Conservation (phyloP, 2,888 invertebrate species). For the Theodoxus fluviatilis region DNA sequence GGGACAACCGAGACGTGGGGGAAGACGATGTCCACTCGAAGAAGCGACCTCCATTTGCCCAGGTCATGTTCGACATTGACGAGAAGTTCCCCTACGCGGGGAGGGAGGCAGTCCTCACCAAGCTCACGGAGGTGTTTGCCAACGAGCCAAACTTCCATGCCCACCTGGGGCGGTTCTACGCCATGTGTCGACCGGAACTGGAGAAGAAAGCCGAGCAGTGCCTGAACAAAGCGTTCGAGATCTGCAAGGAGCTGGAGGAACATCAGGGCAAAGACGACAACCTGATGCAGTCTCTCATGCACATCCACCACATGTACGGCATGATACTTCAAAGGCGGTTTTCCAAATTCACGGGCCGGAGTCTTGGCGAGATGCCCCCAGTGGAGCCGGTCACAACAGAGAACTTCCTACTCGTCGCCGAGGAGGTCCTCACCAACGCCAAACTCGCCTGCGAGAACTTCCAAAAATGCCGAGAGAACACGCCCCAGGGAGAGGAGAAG, state of each 20-base stretch:
- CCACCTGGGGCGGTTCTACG: slow-evolving; percentile 40
- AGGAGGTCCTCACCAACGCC: slow-evolving; percentile 31
- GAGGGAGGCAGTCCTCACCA: slow-evolving; percentile 34
- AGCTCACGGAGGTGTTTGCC: slow-evolving; percentile 37
- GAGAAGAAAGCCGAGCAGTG: slow-evolving; percentile 36
- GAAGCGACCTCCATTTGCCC: slow-evolving; percentile 33
- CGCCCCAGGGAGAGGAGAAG: slow-evolving; percentile 31
- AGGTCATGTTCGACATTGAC: slow-evolving; percentile 37
- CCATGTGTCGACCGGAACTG: slow-evolving; percentile 37
- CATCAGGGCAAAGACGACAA: slow-evolving; percentile 22
- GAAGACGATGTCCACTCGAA: slow-evolving; percentile 31
- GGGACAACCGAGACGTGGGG: slow-evolving; percentile 36
- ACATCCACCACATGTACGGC: slow-evolving; percentile 45
- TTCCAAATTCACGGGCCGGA: slow-evolving; percentile 32
- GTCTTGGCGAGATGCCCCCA: slow-evolving; percentile 30
- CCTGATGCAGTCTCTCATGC: slow-evolving; percentile 35
- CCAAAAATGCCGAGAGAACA: slow-evolving; percentile 35
- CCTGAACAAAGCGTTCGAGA: slow-evolving; percentile 33
- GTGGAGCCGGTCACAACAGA: too few species aligned
- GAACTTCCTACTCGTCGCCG: slow-evolving; percentile 24
- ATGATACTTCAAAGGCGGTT: slow-evolving; percentile 35
- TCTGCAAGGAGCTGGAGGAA: slow-evolving; percentile 28
- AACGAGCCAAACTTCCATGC: slow-evolving; percentile 38
- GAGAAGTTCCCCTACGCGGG: slow-evolving; percentile 36
- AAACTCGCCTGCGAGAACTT: slow-evolving; percentile 37